Percentiles rank a stretch among this genome's conserved stretches.
These are phyloP conservation scores for Lottia scabra DNA, from an alignment of 2,888 invertebrate genomes.

Conservation along the genomic window DNA sequence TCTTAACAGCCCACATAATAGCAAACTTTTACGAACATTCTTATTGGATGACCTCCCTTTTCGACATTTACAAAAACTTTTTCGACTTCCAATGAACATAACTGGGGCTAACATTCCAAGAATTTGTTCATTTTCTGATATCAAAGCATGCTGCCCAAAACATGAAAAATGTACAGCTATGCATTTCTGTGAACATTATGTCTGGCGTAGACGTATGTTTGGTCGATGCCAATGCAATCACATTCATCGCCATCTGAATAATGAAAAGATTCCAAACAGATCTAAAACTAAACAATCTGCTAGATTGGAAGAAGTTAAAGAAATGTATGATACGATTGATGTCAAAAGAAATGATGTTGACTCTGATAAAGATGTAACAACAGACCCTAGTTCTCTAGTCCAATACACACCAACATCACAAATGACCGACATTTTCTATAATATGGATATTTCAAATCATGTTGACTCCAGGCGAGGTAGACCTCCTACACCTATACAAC, in stretches of 20 bases:
- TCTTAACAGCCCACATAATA: constrained; percentile 10
- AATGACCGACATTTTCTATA: no score
- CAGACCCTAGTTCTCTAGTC: no score
- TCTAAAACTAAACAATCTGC: background rate
- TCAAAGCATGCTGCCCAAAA: constrained; percentile 21
- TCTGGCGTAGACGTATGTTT: constrained; percentile 10
- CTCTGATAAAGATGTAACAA: no score
- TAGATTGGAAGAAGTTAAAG: no score
- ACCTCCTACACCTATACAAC: no score
- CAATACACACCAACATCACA: no score
- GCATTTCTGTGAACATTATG: constrained; percentile 24
- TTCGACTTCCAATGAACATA: constrained; percentile 3
- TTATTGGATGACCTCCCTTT: constrained; percentile 13
- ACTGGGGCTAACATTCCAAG: constrained; percentile 8
- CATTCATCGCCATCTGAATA: constrained; percentile 1
- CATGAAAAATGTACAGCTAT: constrained; percentile 21
- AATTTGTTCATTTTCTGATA: constrained; percentile 29
- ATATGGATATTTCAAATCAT: no score
- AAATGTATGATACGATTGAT: no score
- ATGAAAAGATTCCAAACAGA: background rate
- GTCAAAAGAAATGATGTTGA: no score
- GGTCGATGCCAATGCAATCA: background rate
- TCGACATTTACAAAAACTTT: constrained; percentile 3
- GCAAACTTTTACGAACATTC: background rate
- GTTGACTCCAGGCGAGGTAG: no score